Evolutionary conservation across 1,140 invertebrate genomes (phyloP), one percentile per base, ranked within the genome.

Genomic region (Rhynchophorus ferrugineus): DNA sequence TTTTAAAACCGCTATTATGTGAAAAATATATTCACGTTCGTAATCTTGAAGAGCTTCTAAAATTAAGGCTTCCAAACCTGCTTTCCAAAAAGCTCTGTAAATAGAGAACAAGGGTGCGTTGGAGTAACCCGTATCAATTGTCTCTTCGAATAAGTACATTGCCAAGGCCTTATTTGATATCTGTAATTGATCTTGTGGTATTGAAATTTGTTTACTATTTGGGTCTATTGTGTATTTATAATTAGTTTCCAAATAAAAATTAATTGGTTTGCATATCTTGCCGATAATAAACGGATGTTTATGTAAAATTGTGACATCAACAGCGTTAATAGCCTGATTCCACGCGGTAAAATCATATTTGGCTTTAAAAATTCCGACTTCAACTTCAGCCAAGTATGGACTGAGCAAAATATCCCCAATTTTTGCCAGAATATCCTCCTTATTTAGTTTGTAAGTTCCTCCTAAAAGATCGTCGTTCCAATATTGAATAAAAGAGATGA

Each of bases 61-160:
- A 7, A 48, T 21, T 9, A 48, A 19, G 3, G 45, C 17, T 13
- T 37, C 22, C 8, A 48, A n/a, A 5, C 45, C 45, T 3, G 45
- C 35, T 21, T 48, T 48, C 45, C 45, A 48, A 48, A 37, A 48
- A 8, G 34, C 18, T 14, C 13, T 6, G 16, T 48, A 48, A 1
- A 48, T 13, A 24, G 9, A 13, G 3, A 20, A 17, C 17, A 48
- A 24, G 2, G 17, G 33, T 2, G 38, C n/a, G 38, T 48, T 6
- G 3, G 36, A 7, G 8, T 8, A 2, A 1, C n/a, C 3, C 2
- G 20, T 38, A 0, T 19, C 18, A 7, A 39, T 34, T 14, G 45
- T 48, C 35, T 46, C 44, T 19, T 48, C 45, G 18, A 48, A 36
- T 13, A 48, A 14, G 9, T 22, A 48, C 7, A 18, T 1, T n/a